Evolutionary conservation across 2,888 invertebrate species (phyloP).

Genomic region (Mesoligia furuncula): DNA sequence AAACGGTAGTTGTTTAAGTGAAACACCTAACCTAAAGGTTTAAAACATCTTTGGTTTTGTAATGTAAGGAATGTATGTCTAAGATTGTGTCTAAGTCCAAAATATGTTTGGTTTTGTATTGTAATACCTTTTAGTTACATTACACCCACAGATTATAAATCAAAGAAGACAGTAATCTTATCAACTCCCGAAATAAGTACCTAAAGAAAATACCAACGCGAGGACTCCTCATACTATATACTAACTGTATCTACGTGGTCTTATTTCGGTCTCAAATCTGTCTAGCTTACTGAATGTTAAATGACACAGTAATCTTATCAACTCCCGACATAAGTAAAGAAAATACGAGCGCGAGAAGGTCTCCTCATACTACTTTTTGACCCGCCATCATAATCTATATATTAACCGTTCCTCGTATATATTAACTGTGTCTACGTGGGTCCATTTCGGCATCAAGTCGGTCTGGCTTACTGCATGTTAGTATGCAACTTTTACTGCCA

Average conservation of each 20-base stretch:
- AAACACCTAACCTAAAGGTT: not conserved
- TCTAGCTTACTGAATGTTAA: not conserved
- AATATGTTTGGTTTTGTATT: not conserved
- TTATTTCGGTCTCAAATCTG: too few species aligned
- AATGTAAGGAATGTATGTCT: too few species aligned
- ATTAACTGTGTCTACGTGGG: not conserved
- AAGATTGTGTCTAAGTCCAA: too few species aligned
- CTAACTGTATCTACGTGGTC: too few species aligned
- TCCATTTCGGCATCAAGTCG: too few species aligned
- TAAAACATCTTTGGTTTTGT: not conserved
- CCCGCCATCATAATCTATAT: too few species aligned
- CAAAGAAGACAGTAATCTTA: not conserved
- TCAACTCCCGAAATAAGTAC: too few species aligned
- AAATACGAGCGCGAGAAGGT: not conserved
- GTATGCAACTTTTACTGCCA: not conserved
- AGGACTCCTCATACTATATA: not conserved
- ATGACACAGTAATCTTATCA: not conserved
- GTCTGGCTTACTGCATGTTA: too few species aligned
- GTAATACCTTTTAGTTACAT: not conserved
- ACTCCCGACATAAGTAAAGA: not conserved
- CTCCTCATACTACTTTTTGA: not conserved
- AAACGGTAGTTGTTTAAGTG: not conserved
- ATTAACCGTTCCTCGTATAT: not conserved
- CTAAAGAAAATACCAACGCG: too few species aligned
- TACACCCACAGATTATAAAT: not conserved